These are phyloP conservation scores for Rhynchonycteris naso DNA, from an alignment of 2,797 vertebrate species.

Conservation along the genomic window DNA sequence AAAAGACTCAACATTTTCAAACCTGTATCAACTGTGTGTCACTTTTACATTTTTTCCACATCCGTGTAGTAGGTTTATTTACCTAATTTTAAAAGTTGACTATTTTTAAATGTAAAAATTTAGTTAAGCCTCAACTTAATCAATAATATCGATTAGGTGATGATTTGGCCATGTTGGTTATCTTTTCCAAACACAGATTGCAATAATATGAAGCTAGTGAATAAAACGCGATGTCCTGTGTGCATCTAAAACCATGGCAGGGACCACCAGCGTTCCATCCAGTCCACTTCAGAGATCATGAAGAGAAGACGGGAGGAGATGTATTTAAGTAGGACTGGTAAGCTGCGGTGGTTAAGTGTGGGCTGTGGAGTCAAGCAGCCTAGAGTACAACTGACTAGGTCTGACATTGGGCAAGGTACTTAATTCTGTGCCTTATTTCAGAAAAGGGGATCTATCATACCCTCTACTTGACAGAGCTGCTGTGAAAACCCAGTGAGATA, in stretches of 20 bases:
- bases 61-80: not conserved
- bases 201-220: not conserved
- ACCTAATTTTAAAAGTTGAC: not conserved
- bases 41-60: not conserved
- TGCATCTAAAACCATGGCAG: not conserved
- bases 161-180: not conserved
- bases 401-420: not conserved
- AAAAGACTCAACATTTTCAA: not conserved
- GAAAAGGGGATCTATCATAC: not conserved
- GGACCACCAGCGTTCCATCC: not conserved
- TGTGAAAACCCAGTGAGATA: not conserved
- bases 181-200: not conserved
- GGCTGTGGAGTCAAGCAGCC: not conserved
- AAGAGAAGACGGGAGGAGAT: too few relatives aligned
- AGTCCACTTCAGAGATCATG: not conserved
- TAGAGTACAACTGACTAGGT: not conserved
- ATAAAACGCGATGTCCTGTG: not conserved
- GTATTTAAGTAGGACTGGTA: rapidly evolving
- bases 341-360: rapidly evolving
- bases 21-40: not conserved
- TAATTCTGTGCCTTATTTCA: not conserved
- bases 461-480: not conserved
- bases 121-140: not conserved
- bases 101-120: conserved; percentile 14
- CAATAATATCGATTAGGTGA: not conserved